These are phyloP conservation scores for Brachionichthys hirsutus DNA, from an alignment of 2,113 vertebrate species.

Conservation along the genomic window DNA sequence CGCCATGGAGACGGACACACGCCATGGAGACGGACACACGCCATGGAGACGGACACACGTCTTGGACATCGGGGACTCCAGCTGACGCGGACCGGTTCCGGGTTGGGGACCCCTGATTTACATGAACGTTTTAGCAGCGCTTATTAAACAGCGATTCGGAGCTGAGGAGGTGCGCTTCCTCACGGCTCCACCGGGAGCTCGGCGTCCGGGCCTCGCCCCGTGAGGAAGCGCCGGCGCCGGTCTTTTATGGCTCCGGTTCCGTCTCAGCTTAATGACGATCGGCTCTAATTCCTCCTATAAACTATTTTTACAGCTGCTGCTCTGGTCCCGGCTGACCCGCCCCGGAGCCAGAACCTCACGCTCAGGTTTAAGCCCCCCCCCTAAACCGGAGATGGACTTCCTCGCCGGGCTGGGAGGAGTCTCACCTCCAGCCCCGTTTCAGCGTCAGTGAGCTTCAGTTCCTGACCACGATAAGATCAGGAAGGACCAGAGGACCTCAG, in stretches of 20 bases:
- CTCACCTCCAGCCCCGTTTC: too few species aligned
- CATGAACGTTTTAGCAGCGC: slow-evolving; percentile 8
- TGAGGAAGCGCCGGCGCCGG: slow-evolving; percentile 2
- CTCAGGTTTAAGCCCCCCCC: slow-evolving; percentile 26
- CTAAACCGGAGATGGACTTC: slow-evolving; percentile 44
- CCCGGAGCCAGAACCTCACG: slow-evolving; percentile 15
- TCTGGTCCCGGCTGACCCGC: slow-evolving; percentile 27
- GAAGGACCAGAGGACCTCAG: too few species aligned
- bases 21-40: too few species aligned
- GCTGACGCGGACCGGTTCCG: too few species aligned
- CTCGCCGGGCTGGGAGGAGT: too few species aligned
- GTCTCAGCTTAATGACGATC: slow-evolving; percentile 44
- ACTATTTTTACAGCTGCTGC: slow-evolving; percentile 53
- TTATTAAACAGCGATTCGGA: slow-evolving; percentile 31
- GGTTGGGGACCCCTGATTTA: too few species aligned
- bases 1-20: too few species aligned
- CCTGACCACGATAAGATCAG: too few species aligned
- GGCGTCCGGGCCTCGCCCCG: neutral
- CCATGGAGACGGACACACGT: too few species aligned
- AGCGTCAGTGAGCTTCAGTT: too few species aligned
- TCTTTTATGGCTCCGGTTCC: slow-evolving; percentile 35
- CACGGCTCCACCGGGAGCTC: slow-evolving; percentile 13
- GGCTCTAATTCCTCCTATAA: slow-evolving; percentile 52
- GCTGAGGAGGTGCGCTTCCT: slow-evolving; percentile 7
- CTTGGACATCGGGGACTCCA: slow-evolving; percentile 25